These are phyloP conservation scores for Sphaerophoria rueppellii DNA, from an alignment of 2,888 invertebrate species.

Conservation along the genomic window DNA sequence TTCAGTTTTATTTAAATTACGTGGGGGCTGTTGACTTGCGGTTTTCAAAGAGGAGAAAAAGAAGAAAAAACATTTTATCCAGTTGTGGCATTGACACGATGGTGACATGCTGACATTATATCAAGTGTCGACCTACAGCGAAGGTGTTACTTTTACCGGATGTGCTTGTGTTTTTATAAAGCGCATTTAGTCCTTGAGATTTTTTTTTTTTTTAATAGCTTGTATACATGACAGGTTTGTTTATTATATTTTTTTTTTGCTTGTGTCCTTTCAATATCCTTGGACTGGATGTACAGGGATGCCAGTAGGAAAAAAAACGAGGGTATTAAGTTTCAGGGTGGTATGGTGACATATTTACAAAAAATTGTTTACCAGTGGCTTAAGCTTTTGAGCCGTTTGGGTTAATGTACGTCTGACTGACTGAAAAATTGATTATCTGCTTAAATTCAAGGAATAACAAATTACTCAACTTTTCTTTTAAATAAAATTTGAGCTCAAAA, in stretches of 20 bases:
- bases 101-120: conserved; percentile 29
- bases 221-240: neutral
- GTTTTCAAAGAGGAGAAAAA: neutral
- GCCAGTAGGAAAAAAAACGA: too few species aligned
- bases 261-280: too few species aligned
- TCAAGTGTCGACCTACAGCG: conserved; percentile 30
- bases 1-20: neutral
- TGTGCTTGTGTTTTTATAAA: neutral
- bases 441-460: too few species aligned
- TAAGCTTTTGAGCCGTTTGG: too few species aligned
- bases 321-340: too few species aligned
- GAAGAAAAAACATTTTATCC: neutral
- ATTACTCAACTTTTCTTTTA: too few species aligned
- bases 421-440: too few species aligned
- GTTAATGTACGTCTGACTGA: too few species aligned
- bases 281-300: too few species aligned
- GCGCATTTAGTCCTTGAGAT: neutral
- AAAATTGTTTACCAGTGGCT: too few species aligned
- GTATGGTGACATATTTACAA: too few species aligned
- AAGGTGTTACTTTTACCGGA: conserved; percentile 29
- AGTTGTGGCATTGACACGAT: conserved; percentile 20
- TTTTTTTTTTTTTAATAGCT: neutral
- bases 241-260: neutral
- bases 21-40: conserved; percentile 17
- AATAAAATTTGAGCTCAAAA: too few species aligned